phyloP scores from a whole-genome alignment of 2,113 vertebrate genomes.

The Thymallus thymallus region DNA sequence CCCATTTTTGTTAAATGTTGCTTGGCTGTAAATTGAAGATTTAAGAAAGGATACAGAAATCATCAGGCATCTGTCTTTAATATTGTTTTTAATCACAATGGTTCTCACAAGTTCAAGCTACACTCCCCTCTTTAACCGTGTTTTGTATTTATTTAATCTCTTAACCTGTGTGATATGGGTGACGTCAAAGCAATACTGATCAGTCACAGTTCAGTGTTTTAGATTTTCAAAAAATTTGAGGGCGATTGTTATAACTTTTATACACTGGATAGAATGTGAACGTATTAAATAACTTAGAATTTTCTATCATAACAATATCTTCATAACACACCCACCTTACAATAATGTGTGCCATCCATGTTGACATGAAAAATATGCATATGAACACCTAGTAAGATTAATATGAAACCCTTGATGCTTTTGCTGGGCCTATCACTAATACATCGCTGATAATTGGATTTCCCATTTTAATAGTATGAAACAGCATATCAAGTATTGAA shows the following conservation, averaged over 20 bases:
- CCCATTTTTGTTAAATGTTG: constrained; percentile 32
- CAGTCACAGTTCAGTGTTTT: not conserved
- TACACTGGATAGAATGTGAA: not conserved
- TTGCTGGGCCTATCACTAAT: not conserved
- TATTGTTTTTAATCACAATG: not conserved
- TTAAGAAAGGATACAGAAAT: constrained; percentile 20
- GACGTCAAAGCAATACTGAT: constrained; percentile 52
- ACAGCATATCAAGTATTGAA: constrained; percentile 5
- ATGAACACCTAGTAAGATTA: not conserved
- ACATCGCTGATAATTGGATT: not conserved
- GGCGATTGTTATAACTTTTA: constrained; percentile 2
- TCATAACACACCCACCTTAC: not conserved
- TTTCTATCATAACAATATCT: not conserved
- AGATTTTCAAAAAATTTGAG: not conserved
- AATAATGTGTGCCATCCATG: not conserved
- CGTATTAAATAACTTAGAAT: not conserved
- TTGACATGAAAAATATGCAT: not conserved
- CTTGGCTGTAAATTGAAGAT: constrained; percentile 40
- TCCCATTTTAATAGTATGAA: not conserved
- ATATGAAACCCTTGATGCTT: not conserved
- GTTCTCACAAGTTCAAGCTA: constrained; percentile 26
- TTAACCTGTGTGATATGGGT: constrained; percentile 4
- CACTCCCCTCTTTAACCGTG: constrained; percentile 1
- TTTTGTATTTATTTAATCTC: constrained; percentile 21
- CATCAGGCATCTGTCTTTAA: constrained; percentile 28